phyloP scores from a whole-genome alignment of 2,113 vertebrate genomes.

The Tychaedon coryphoeus region DNA sequence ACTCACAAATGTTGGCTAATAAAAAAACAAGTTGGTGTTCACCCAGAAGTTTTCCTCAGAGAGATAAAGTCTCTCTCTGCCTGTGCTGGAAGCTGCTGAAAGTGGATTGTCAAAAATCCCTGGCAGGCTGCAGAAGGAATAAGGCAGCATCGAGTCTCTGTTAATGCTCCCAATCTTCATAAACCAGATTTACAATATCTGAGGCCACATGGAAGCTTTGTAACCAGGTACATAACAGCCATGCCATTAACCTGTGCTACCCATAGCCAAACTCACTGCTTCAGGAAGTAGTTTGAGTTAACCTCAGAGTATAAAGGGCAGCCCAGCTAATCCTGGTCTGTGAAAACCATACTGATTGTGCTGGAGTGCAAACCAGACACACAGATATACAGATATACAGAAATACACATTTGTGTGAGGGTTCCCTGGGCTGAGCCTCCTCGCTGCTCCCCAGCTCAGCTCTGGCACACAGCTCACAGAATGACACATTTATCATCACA shows the following conservation, averaged over 20 bases:
- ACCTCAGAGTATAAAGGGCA: constrained; percentile 8
- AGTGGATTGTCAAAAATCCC: constrained; percentile 18
- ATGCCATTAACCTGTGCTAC: constrained; percentile 13
- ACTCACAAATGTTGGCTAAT: background rate
- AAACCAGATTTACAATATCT: constrained; percentile 30
- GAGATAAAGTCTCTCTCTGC: background rate
- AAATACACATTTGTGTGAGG: background rate
- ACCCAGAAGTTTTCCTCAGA: background rate
- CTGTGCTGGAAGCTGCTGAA: background rate
- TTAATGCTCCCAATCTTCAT: constrained; percentile 24
- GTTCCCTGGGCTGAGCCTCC: background rate
- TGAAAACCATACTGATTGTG: background rate
- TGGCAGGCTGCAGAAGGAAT: background rate
- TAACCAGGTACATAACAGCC: background rate
- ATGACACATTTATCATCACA: background rate
- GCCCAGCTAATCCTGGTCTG: background rate
- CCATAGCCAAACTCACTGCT: constrained; percentile 35
- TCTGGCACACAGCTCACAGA: background rate
- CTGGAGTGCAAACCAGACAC: background rate
- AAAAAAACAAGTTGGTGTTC: background rate
- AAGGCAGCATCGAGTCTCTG: background rate
- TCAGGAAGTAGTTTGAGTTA: constrained; percentile 4
- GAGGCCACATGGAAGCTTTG: background rate
- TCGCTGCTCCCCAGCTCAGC: background rate
- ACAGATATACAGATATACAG: background rate